Evolutionary conservation across 2,888 invertebrate genomes (phyloP).

Genomic region (Chironomus riparius): DNA sequence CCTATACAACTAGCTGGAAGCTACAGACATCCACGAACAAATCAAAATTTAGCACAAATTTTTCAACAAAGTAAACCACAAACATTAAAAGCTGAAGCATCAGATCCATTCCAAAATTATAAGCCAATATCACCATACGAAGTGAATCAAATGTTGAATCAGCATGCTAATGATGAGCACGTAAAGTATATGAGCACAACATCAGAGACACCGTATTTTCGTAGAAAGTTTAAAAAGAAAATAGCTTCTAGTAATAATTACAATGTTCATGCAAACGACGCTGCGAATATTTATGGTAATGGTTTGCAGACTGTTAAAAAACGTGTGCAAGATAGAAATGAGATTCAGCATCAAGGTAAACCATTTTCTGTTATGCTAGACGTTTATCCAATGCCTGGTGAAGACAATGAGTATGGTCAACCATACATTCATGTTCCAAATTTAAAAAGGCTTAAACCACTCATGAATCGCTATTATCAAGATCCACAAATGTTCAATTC

Average conservation of each 20-base stretch:
- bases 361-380: conserved; percentile 13
- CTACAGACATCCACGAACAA: conserved; percentile 3
- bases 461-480: conserved; percentile 1
- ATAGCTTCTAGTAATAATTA: neutral
- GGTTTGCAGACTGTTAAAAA: neutral
- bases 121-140: conserved; percentile 12
- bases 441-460: neutral
- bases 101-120: conserved; percentile 3
- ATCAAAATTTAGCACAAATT: neutral
- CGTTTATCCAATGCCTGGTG: neutral
- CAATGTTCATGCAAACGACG: neutral
- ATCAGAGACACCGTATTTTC: neutral
- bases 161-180: neutral
- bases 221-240: neutral
- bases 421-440: neutral
- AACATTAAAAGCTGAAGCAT: neutral
- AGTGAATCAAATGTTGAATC: conserved; percentile 7
- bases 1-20: neutral
- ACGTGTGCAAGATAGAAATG: neutral
- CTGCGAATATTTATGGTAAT: neutral
- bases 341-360: neutral
- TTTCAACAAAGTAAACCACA: neutral
- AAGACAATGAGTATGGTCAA: neutral
- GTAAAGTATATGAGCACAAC: neutral
- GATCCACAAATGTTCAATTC: conserved; percentile 3